These are phyloP conservation scores for Diadumene lineata DNA, from an alignment of 92 coral and sea anemone genomes.

Conservation along the genomic window DNA sequence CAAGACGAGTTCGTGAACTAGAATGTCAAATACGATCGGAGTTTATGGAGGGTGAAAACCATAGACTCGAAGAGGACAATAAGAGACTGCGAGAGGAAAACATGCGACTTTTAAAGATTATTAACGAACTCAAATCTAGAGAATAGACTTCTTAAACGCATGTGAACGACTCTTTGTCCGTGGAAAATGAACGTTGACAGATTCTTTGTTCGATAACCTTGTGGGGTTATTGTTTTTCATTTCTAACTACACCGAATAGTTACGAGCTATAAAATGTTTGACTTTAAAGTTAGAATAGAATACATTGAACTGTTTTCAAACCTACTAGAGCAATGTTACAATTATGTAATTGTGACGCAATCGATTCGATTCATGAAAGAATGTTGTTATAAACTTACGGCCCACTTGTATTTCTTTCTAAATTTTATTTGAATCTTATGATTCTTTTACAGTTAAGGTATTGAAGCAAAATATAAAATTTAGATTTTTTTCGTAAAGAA, in stretches of 20 bases:
- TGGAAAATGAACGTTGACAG: background rate
- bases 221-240: background rate
- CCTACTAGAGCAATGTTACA: no score
- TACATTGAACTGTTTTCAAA: no score
- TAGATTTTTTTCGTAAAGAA: background rate
- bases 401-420: background rate
- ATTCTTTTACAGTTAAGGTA: background rate
- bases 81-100: constrained; percentile 75
- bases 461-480: no score
- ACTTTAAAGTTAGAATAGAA: no score
- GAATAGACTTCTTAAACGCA: background rate
- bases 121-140: constrained; percentile 38
- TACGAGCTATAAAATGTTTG: no score
- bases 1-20: constrained; percentile 85
- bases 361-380: background rate
- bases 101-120: constrained; percentile 55
- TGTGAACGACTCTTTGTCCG: constrained; percentile 3
- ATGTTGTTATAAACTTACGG: constrained; percentile 10
- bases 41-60: constrained; percentile 77
- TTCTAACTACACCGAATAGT: background rate
- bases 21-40: constrained; percentile 91
- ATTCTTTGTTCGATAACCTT: background rate
- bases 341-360: constrained; percentile 27
- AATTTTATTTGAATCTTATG: background rate
- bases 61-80: constrained; percentile 65